phyloP scores from a whole-genome alignment of 2,888 invertebrate species.

The Thysanoteuthis rhombus region DNA sequence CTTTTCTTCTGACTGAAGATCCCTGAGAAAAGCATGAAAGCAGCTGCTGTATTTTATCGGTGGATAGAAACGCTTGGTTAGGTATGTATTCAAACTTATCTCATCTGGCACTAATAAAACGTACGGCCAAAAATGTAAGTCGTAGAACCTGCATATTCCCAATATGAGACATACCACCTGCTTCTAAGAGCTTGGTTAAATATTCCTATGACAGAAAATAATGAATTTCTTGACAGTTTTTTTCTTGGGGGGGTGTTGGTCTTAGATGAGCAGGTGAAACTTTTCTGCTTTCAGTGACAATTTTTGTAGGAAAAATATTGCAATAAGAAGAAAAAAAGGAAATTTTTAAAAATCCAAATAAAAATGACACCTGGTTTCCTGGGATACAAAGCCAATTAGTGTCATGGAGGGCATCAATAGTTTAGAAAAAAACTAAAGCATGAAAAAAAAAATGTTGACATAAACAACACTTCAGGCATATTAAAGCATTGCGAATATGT shows the following conservation, averaged over 20 bases:
- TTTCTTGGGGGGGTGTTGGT: accelerated
- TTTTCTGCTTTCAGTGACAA: not conserved
- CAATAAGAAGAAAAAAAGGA: not conserved
- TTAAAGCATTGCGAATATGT: not conserved
- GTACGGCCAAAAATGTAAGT: not conserved
- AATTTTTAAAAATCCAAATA: not conserved
- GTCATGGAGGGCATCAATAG: not conserved
- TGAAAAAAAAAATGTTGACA: too few relatives aligned
- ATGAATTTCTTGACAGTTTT: not conserved
- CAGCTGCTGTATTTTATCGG: not conserved
- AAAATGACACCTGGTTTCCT: not conserved
- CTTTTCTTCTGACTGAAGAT: not conserved
- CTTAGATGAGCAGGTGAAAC: not conserved
- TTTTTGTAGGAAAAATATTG: not conserved
- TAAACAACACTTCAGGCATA: not conserved
- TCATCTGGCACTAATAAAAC: not conserved
- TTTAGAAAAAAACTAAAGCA: not conserved
- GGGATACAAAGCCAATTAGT: not conserved
- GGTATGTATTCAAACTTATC: not conserved
- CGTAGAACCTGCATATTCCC: not conserved
- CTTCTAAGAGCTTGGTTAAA: not conserved
- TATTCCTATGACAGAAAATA: not conserved
- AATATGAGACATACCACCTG: not conserved
- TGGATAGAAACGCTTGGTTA: not conserved
- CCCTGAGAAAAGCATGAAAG: not conserved